Base-by-base conservation (phyloP, 2,797 vertebrate species). In the Ataeniobius toweri region DNA sequence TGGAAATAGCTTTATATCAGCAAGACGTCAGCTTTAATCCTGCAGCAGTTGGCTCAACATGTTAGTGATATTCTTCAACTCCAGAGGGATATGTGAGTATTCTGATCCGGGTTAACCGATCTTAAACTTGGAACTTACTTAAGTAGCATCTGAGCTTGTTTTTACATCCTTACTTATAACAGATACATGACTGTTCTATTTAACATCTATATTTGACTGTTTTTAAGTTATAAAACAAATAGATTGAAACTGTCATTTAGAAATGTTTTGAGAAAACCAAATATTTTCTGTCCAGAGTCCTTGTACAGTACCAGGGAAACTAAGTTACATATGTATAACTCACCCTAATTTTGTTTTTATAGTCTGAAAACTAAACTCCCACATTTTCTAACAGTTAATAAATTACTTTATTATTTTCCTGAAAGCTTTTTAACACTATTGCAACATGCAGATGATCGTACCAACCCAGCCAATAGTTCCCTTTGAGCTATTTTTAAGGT, bases 401-500 rank as follows among this genome's bases (percentile, higher is more conserved):
- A 46, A 22, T 65, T 6, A 41, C 67, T n/a, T 41, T 28, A 0
- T 0, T 2, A 44, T n/a, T 80, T 41, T 58, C 46, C 28, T 26
- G 3, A 53, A 18, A 41, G 67, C 65, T 39, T 20, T 12, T 51
- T 3, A 26, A 74, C 20, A n/a, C 9, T 41, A 36, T 68, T 4
- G 1, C 2, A 31, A 61, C 22, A 67, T 24, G 13, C 36, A 14
- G 39, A 73, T 53, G 72, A 70, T 76, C 69, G n/a, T n/a, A 22
- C 31, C 41, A 81, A 36, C 41, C 13, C n/a, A 10, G 61, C 72
- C 18, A 22, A 69, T 50, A 44, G 50, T 76, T 80, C 48, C 24
- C 73, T 78, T 65, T 68, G 71, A 77, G 71, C 86, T 91, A 91
- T 91, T 88, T 91, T 87, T 88, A 85, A 83, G 73, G 48, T 58